Base-by-base conservation (phyloP, 2,113 vertebrate genomes). In the Setophaga coronata region DNA sequence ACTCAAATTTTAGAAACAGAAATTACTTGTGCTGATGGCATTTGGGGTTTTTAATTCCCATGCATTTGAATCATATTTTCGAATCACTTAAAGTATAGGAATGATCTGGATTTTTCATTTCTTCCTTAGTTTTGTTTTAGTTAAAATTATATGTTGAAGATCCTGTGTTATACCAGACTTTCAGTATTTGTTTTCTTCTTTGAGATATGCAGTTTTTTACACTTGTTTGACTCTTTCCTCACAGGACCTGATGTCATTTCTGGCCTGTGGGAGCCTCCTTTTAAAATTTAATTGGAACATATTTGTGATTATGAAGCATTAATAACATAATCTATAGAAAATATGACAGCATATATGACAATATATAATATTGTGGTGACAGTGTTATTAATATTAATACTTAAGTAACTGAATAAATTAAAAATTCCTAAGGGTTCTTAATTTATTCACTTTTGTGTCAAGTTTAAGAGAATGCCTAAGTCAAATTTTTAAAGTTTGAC, bases 31-130 rank as follows among this genome's bases (percentile, higher is more conserved):
- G 12, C 15, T 51, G 16, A 13, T 72, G 34, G 3, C 16, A 10
- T 50, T 43, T 0, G 0, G 1, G 0, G 1, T 16, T 50, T 64
- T 74, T 57, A 53, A 66, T 50, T 84, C 23, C 47, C 0, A 0
- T 43, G 45, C 34, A 21, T 67, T 86, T 56, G 38, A 56, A 15
- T 77, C 1, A 9, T 89, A 3, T 54, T 92, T 89, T 69, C 45
- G 0, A 82, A 53, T 62, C 78, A 29, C 7, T 18, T 33, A 26
- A 38, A 51, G 79, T 7, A 16, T 15, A 70, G 5, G 16, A 64
- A 51, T 65, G 5, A 54, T 58, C 20, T 42, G 8, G 0, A 18
- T 61, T 95, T 95, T 82, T 31, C 15, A 18, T 9, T 16, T 70
- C 23, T 89, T 85, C 14, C 12, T 74, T 21, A 24, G 12, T 91